Evolutionary conservation across 1,140 invertebrate species (phyloP), one percentile per base, ranked within the genome.

Genomic region (Dreissena rostriformis): DNA sequence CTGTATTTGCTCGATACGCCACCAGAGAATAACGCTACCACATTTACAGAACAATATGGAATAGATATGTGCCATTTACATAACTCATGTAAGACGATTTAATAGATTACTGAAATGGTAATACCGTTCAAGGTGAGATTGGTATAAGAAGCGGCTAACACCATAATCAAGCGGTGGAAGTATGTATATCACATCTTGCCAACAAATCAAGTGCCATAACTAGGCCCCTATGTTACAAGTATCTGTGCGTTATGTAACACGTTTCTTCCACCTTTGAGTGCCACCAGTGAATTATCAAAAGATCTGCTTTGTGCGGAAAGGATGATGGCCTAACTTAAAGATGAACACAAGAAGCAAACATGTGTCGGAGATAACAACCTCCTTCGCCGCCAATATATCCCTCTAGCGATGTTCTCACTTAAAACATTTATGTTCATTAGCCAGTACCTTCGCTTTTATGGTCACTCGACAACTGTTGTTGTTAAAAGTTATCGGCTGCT

Each of bases 111-210:
- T 39, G 39, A 39, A 39, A 39, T 2, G 39, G 39, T 39, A n/a
- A 24, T n/a, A n/a, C 17, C 17, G 4, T 17, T 68, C 8, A 28
- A 76, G 52, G 22, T 67, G 1, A 66, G 63, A 77, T 87, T 78
- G 78, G 78, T 87, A 7, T 67, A 82, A 15, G 82, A 85, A 55
- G 81, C 82, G 22, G 82, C 78, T 26, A 85, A 87, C 77, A 66
- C 86, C 10, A 71, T 77, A 61, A 81, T 87, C n/a, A 83, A 86
- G 24, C 57, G 53, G 15, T 84, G 77, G 52, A 83, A 84, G 67
- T 86, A 63, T 19, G 49, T 83, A 1, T 71, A 84, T 52, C 51
- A 68, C 39, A 28, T 80, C 28, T 55, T 86, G 15, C 76, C 85
- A 51, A 84, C 80, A 5, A 80, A 24, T 51, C 77, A 80, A 53